Conservation (phyloP, 2,888 invertebrate species). For the Nemotelus nigrinus region DNA sequence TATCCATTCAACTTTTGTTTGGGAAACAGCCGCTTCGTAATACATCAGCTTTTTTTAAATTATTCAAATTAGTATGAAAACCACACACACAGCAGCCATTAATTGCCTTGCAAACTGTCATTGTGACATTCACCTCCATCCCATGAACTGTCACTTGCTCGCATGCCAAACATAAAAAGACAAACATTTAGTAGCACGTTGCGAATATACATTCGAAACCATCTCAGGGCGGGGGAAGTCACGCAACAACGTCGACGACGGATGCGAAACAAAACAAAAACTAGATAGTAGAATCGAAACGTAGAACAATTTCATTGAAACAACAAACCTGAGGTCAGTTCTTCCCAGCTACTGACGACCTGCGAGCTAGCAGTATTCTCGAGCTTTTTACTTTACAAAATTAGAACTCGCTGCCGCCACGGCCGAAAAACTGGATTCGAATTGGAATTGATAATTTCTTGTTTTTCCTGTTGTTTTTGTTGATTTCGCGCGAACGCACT, state of each 20-base stretch:
- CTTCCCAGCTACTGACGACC: background rate
- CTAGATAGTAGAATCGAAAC: background rate
- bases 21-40: too few species aligned
- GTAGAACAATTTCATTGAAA: background rate
- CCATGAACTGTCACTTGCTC: slow-evolving; percentile 24
- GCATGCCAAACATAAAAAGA: background rate
- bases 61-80: background rate
- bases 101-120: slow-evolving; percentile 19
- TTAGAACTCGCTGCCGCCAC: slow-evolving; percentile 18
- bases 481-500: slow-evolving; percentile 9
- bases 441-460: slow-evolving; percentile 40
- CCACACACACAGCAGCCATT: slow-evolving; percentile 5
- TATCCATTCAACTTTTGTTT: too few species aligned
- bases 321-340: slow-evolving; percentile 14
- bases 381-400: slow-evolving; percentile 19
- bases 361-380: background rate
- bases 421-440: slow-evolving; percentile 24
- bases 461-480: slow-evolving; percentile 40
- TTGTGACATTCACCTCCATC: slow-evolving; percentile 27
- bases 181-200: too few species aligned
- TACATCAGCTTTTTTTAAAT: too few species aligned
- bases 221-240: background rate
- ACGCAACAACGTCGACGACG: slow-evolving; percentile 1
- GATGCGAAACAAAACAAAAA: slow-evolving; percentile 13
- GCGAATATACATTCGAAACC: background rate